Evolutionary conservation across 2,113 vertebrate species (phyloP).

Genomic region (Formicarius rufipectus): DNA sequence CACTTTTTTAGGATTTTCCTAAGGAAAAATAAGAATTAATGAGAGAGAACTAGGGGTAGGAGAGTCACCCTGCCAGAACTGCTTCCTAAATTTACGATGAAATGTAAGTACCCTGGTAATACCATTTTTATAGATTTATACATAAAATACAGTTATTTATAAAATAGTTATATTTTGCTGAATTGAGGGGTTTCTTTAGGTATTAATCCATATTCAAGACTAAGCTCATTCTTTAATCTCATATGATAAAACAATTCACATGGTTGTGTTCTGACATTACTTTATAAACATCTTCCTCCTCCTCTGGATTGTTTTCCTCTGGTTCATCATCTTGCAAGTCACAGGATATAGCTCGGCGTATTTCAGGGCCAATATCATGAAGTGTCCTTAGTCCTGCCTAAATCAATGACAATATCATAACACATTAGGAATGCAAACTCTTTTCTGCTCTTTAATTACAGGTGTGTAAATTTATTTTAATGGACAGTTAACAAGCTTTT

Average conservation of each 20-base stretch:
- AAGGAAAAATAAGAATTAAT: neutral
- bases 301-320: conserved; percentile 93
- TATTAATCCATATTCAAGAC: neutral
- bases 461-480: neutral
- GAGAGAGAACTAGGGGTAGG: neutral
- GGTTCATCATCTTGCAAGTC: conserved; percentile 99
- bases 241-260: conserved; percentile 18
- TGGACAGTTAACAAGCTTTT: neutral
- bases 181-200: neutral
- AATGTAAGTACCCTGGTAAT: neutral
- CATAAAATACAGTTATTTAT: neutral
- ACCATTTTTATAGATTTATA: neutral
- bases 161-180: neutral
- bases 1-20: neutral
- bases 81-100: neutral
- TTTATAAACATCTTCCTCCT: conserved; percentile 98
- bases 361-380: conserved; percentile 99
- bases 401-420: conserved; percentile 86
- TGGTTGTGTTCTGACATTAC: conserved; percentile 80
- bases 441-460: neutral
- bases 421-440: conserved; percentile 63
- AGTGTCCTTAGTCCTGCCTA: conserved; percentile 99
- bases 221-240: neutral
- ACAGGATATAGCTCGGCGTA: conserved; percentile 98
- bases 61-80: neutral